Base-by-base conservation (phyloP, 2,797 vertebrate genomes). In the Taeniopygia guttata region DNA sequence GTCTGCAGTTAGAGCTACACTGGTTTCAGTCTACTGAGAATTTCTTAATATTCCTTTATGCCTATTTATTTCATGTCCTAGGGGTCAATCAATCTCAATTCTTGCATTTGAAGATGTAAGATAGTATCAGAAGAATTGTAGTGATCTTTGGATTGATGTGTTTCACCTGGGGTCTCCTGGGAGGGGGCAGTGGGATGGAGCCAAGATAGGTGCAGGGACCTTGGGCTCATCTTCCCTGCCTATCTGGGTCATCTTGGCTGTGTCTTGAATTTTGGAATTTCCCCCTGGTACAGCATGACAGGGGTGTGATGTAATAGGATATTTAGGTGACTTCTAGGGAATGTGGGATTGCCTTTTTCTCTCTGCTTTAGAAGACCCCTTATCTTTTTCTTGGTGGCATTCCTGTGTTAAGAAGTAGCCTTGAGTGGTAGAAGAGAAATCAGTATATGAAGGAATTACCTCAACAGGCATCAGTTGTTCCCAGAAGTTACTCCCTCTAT, bases 191-290 rank as follows among this genome's bases (percentile, higher is more conserved):
- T 45, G 62, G n/a, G 13, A 21, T 46, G 58, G 59, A 43, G 51
- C 40, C 10, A 7, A 16, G n/a, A 11, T 0, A 1, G 15, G 4
- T 45, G 8, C 19, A 34, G 63, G 64, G 34, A 30, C 16, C 13
- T 5, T 3, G 16, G 20, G 6, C 38, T 86, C 8, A 56, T 42
- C n/a, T 79, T 72, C 5, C 23, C 23, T 4, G 11, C 52, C 56
- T 70, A 2, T 38, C 52, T 52, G 23, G 5, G 20, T 64, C 2
- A 1, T 64, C 42, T 76, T 2, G 7, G 12, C 20, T 40, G 7
- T 52, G 11, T 21, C 49, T 81, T 45, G 26, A 72, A 16, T 16
- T 48, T 43, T 13, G 21, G 16, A 10, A 4, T 7, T 69, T 83
- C 40, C 8, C 25, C 77, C 40, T 48, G 9, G 7, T 55, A 40